Conservation (phyloP, 2,888 invertebrate species). For the Leucophora obtusa region DNA sequence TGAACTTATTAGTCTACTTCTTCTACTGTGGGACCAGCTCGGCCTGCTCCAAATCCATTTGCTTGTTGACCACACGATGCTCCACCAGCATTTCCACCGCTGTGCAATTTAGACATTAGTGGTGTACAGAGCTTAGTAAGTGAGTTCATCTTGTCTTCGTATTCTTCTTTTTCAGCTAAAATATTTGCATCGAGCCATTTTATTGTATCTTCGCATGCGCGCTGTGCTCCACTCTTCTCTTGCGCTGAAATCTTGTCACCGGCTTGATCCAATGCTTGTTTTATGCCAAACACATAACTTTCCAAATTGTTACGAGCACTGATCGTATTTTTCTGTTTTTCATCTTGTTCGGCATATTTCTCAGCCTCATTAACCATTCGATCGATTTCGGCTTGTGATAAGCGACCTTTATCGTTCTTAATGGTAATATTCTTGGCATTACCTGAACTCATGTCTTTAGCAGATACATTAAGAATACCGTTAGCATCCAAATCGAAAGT, state of each 20-base stretch:
- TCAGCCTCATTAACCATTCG: slow-evolving; percentile 88
- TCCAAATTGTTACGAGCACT: slow-evolving; percentile 83
- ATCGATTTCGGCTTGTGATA: slow-evolving; percentile 90
- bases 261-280: slow-evolving; percentile 82
- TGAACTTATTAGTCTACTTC: slow-evolving; percentile 73
- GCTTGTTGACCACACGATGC: slow-evolving; percentile 80
- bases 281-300: slow-evolving; percentile 83
- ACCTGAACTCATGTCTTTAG: slow-evolving; percentile 84
- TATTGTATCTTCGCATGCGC: too few relatives aligned
- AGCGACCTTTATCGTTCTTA: slow-evolving; percentile 89
- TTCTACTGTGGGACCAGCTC: slow-evolving; percentile 74
- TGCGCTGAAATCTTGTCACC: slow-evolving; percentile 83
- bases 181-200: slow-evolving; percentile 87
- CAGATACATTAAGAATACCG: slow-evolving; percentile 94
- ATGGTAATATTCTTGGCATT: slow-evolving; percentile 88
- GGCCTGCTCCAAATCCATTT: slow-evolving; percentile 82
- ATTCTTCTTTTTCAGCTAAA: slow-evolving; percentile 86
- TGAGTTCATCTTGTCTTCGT: slow-evolving; percentile 80
- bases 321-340: slow-evolving; percentile 81
- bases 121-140: too few relatives aligned
- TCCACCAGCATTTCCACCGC: slow-evolving; percentile 81
- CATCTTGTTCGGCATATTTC: slow-evolving; percentile 86
- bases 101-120: too few relatives aligned
- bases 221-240: slow-evolving; percentile 82
- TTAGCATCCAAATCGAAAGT: slow-evolving; percentile 93